Evolutionary conservation across 2,113 vertebrate species (phyloP), one percentile per base, ranked within the genome.

Genomic region (Oreochromis niloticus): DNA sequence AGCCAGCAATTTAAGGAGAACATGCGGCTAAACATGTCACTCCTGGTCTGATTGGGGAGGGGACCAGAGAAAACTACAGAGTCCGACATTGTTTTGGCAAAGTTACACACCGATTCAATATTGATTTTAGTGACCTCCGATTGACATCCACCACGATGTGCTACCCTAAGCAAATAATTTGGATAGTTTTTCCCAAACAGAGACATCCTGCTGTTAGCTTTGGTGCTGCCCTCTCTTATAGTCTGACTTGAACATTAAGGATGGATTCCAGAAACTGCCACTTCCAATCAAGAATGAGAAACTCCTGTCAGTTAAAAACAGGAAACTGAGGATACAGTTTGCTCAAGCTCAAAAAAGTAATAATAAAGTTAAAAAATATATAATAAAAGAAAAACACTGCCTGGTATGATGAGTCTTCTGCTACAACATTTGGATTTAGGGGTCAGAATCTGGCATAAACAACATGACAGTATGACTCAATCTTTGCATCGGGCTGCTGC

Each of bases 391-490:
- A 66, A 66, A 39, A 66, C 61, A 66, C 12, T 66, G 19, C 19
- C 61, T 66, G 61, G 10, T 5, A 39, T 39, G 19, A 13, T 13
- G 68, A 73, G 22, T 73, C 13, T 46, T 73, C 5, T 46, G 22
- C 68, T 0, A 10, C 66, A 41, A 27, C 22, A 7, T 73, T 73
- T 46, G 41, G 22, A 46, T 48, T 46, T 27, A 17, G 22, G 22
- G 22, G 41, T 17, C 41, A 73, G 41, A 73, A 10, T 46, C 41
- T 4, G 68, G 5, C 22, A 6, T 27, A 17, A 73, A 27, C 57
- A 66, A 2, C 61, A n/a, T 3, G 17, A 66, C 3, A 1, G 1
- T 41, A 1, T 16, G 66, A 22, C 5, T 27, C 66, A 1, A 1
- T 10, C 68, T 9, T 73, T 46, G 22, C 41, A 46, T 46, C 13